phyloP scores from a whole-genome alignment of 2,888 invertebrate species.

The Trypoxylon attenuatum region DNA sequence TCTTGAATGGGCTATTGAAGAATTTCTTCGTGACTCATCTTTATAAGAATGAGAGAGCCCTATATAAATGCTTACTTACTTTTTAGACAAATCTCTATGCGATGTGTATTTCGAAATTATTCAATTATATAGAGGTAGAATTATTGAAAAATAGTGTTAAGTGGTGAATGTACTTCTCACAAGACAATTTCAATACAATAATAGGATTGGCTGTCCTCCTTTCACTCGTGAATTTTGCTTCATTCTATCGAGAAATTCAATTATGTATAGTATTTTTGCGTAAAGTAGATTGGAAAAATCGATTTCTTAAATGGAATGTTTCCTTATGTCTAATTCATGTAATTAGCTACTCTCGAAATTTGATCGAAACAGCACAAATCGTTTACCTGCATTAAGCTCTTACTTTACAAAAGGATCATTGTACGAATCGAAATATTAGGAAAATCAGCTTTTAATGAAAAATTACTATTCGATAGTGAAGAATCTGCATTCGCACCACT shows the following conservation, averaged over 20 bases:
- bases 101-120: conserved; percentile 46
- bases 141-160: conserved; percentile 53
- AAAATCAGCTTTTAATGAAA: conserved; percentile 41
- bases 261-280: too few relatives aligned
- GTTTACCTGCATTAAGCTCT: too few relatives aligned
- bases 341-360: too few relatives aligned
- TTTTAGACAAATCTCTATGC: conserved; percentile 56
- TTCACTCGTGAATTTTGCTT: background rate
- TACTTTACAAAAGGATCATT: background rate
- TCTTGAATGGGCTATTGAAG: conserved; percentile 64
- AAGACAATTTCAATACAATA: conserved; percentile 29
- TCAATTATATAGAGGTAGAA: conserved; percentile 48
- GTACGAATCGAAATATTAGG: background rate
- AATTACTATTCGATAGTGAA: conserved; percentile 33
- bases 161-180: conserved; percentile 58
- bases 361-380: too few relatives aligned
- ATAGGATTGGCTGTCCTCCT: conserved; percentile 12
- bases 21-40: conserved; percentile 52
- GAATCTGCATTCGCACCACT: conserved; percentile 46
- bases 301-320: too few relatives aligned
- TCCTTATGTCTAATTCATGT: too few relatives aligned
- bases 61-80: conserved; percentile 63
- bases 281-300: too few relatives aligned
- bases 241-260: too few relatives aligned
- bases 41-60: conserved; percentile 46